These are phyloP conservation scores for Diachrysia chrysitis DNA, from an alignment of 2,888 invertebrate genomes.

Conservation along the genomic window DNA sequence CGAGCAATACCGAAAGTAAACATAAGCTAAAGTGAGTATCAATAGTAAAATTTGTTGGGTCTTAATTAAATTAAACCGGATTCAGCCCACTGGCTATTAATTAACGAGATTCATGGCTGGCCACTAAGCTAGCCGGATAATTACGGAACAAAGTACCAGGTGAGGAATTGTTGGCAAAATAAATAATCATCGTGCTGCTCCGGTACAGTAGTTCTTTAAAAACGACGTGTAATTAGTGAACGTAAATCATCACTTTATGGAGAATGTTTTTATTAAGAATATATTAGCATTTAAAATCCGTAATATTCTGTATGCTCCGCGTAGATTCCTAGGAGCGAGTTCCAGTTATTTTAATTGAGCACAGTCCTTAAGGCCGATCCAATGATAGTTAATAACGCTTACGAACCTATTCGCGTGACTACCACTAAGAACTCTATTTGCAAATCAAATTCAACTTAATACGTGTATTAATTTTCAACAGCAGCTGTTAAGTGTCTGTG, in stretches of 20 bases:
- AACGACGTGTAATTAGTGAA: constrained; percentile 30
- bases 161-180: constrained; percentile 43
- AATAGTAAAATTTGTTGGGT: constrained; percentile 54
- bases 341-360: constrained; percentile 74
- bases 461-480: constrained; percentile 74
- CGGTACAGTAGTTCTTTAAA: constrained; percentile 25
- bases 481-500: constrained; percentile 69
- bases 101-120: constrained; percentile 50
- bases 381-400: constrained; percentile 65
- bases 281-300: constrained; percentile 70
- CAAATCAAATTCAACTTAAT: constrained; percentile 80
- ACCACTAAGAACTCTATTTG: constrained; percentile 70
- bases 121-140: constrained; percentile 39
- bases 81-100: constrained; percentile 50
- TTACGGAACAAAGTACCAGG: constrained; percentile 44
- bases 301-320: constrained; percentile 54
- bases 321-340: constrained; percentile 71
- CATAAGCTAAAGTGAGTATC: constrained; percentile 51
- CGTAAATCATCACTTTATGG: constrained; percentile 46
- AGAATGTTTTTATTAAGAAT: constrained; percentile 66
- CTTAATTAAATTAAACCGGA: constrained; percentile 65
- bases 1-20: constrained; percentile 53
- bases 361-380: constrained; percentile 62
- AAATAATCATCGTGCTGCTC: constrained; percentile 29
- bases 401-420: constrained; percentile 68